Base-by-base conservation (phyloP, 2,113 vertebrate genomes). In the Microcebus griseorufus region DNA sequence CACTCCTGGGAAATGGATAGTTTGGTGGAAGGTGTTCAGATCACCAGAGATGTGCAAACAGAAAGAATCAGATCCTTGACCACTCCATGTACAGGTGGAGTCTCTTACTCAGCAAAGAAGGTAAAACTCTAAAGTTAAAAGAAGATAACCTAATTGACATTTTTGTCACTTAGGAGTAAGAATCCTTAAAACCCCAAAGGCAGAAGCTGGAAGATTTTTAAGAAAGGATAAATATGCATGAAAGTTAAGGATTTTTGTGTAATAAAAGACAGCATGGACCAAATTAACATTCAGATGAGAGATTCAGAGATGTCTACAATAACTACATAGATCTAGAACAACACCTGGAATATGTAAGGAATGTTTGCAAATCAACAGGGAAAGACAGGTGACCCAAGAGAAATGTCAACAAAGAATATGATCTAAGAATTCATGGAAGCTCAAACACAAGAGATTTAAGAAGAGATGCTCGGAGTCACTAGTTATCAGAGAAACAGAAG, bases 121-220 rank as follows among this genome's bases (percentile, higher is more conserved):
- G 9, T 79, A 32, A 79, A 70, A 18, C 13, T n/a, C 37, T 55
- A 48, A 45, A 5, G 14, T 78, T 72, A 53, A 37, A 91, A 69
- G 51, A 62, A 60, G 51, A 69, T 32, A 53, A 48, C 5, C 12
- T 11, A 75, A 70, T 27, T 45, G 29, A 83, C 10, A 78, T 34
- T 67, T 88, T 84, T 7, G 10, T 72, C 53, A 88, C 8, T 10
- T 16, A 42, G 11, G 27, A 37, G 8, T 37, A 67, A 5, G 14
- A 80, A 72, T 88, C 88, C 55, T 94, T 88, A 62, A 79, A 92
- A 79, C 6, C 16, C 53, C 62, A 48, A 72, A 94, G 82, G 51
- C 10, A 25, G 23, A 76, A 88, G 64, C 13, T 37, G 6, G 20
- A 88, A 92, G 10, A 27, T n/a, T 55, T 55, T 55, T 55, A 55